Conservation (phyloP, 2,113 vertebrate genomes). For the Aphelocoma coerulescens region DNA sequence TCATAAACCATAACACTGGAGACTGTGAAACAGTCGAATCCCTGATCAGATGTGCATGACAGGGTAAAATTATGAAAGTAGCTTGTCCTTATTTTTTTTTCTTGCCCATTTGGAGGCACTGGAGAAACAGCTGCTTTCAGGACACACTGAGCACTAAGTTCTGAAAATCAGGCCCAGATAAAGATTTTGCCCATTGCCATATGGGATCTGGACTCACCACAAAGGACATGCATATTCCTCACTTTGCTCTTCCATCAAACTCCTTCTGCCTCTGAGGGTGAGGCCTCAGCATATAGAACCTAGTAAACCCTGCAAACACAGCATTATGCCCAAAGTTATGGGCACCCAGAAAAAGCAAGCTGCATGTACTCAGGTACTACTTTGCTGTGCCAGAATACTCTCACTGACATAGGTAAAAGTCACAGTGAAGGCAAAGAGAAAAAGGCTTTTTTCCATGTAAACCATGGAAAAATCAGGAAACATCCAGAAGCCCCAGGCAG, state of each 20-base stretch:
- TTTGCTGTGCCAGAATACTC: not conserved
- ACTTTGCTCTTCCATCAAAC: not conserved
- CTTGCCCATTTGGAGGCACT: not conserved
- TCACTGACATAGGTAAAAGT: not conserved
- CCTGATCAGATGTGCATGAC: not conserved
- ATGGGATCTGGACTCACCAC: not conserved
- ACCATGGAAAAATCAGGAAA: not conserved
- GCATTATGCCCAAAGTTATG: not conserved
- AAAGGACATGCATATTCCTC: not conserved
- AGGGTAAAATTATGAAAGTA: not conserved
- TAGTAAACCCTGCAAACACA: not conserved
- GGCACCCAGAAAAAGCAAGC: not conserved
- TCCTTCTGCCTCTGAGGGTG: not conserved
- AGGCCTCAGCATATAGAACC: not conserved
- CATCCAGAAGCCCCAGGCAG: not conserved
- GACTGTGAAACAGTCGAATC: not conserved
- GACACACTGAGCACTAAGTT: not conserved
- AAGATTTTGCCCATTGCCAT: not conserved
- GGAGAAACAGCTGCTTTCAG: not conserved
- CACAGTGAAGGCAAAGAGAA: not conserved
- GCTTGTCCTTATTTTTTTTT: not conserved
- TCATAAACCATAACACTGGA: not conserved
- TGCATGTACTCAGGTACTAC: no score
- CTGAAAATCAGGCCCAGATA: not conserved
- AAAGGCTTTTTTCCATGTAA: not conserved